Evolutionary conservation across 2,797 vertebrate species (phyloP), one percentile per base, ranked within the genome.

Genomic region (Etheostoma perlongum): DNA sequence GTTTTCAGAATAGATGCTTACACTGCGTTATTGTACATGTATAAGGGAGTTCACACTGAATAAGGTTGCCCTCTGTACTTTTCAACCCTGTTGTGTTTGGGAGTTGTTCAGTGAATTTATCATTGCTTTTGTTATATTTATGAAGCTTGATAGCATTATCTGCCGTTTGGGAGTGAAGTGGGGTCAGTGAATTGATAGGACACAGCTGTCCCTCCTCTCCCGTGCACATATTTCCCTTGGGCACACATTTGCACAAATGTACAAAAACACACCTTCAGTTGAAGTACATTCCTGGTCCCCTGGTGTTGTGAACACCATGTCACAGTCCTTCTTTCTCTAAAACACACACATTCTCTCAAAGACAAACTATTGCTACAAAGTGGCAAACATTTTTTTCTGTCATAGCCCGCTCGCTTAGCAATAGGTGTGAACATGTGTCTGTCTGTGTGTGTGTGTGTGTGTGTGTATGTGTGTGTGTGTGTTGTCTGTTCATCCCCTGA

Each of bases 171-270:
- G 73, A 86, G 75, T 72, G 79, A 90, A 83, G 74, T 81, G 81
- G 68, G 87, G 89, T 92, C 88, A 88, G 77, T 85, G 86, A 86
- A 88, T 86, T 85, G 86, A 83, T 81, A 62, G 85, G 86, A 78
- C 87, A 83, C 88, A 89, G 79, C 79, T 80, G 84, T 84, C 84
- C 47, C n/a, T 78, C 33, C 78, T 84, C 71, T 77, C 77, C 55
- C 74, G 68, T 85, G 79, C 60, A 82, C 65, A 78, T 64, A 85
- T 86, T 85, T 82, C 89, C 87, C 86, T 46, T 21, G 73, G 82
- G 87, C 53, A 76, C 23, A 61, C 44, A 82, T 74, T 82, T 80
- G 72, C 70, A 74, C 79, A 67, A 52, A 33, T 47, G 70, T 82
- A 74, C 64, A 55, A 6, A 69, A 67, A 62, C 48, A 88, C 67